Conservation (phyloP, 1,140 invertebrate species). For the Phenacoccus solenopsis region DNA sequence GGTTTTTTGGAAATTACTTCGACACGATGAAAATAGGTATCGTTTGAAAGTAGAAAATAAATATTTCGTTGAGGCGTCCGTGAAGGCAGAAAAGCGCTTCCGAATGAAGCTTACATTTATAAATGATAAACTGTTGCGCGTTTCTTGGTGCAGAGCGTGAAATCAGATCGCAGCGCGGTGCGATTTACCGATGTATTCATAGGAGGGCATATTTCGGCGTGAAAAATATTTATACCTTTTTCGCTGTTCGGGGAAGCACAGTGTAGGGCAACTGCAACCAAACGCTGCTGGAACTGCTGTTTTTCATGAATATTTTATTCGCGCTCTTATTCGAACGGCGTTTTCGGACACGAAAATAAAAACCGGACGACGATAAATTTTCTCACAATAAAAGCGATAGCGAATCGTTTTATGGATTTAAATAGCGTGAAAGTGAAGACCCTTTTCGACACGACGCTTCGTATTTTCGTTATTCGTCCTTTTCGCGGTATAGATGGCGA, state of each 20-base stretch:
- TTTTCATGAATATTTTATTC: constrained; percentile 3
- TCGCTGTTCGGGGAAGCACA: not conserved
- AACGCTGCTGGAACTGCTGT: not conserved
- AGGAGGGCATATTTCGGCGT: not conserved
- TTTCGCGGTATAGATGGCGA: not conserved
- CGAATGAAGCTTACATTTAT: not conserved
- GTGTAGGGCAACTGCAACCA: not conserved
- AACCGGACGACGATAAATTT: not conserved
- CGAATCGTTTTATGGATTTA: not conserved
- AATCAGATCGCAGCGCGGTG: not conserved
- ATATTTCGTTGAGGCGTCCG: too few relatives aligned
- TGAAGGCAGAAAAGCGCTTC: too few relatives aligned
- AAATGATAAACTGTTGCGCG: not conserved
- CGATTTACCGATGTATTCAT: not conserved
- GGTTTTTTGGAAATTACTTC: too few relatives aligned
- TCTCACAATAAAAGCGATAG: not conserved
- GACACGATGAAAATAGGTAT: too few relatives aligned
- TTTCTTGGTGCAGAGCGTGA: not conserved
- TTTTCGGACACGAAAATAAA: constrained; percentile 2
- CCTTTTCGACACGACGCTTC: not conserved
- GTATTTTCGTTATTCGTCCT: not conserved
- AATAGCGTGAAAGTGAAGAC: not conserved
- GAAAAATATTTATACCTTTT: not conserved
- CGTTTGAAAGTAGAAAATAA: too few relatives aligned
- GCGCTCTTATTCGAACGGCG: not conserved